Conservation (phyloP, 2,113 vertebrate genomes). For the Calyptomena viridis region DNA sequence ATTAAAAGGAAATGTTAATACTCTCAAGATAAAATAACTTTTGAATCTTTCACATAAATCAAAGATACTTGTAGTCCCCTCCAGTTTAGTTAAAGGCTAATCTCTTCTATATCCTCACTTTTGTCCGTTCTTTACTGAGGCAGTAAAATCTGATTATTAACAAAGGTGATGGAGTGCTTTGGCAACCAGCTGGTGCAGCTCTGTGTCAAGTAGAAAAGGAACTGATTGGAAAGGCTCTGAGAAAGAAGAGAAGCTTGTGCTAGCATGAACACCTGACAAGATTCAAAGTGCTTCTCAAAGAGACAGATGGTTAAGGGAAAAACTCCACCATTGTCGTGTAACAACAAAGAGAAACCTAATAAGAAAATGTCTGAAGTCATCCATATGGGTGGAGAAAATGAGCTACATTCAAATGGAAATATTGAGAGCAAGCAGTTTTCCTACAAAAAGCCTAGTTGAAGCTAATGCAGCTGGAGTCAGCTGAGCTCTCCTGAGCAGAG, state of each 20-base stretch:
- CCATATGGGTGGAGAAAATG: constrained; percentile 24
- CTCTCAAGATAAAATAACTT: neutral
- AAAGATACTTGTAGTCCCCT: neutral
- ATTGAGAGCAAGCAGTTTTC: neutral
- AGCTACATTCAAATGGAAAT: constrained; percentile 11
- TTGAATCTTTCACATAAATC: neutral
- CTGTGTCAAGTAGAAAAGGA: neutral
- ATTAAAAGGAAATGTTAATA: neutral
- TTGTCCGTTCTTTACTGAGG: constrained; percentile 1
- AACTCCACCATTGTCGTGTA: neutral
- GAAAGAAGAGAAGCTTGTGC: neutral
- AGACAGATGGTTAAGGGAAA: neutral
- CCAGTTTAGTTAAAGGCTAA: neutral
- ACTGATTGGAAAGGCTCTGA: neutral
- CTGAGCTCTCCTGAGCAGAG: neutral
- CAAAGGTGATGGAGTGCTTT: constrained; percentile 26
- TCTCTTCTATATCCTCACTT: constrained; percentile 4
- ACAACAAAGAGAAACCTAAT: neutral
- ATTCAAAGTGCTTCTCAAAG: constrained; percentile 9
- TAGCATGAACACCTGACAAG: neutral
- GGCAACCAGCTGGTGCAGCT: neutral
- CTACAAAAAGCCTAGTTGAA: neutral
- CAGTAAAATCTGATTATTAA: constrained; percentile 40
- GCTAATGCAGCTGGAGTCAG: neutral
- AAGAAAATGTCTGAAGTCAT: constrained; percentile 16